These are phyloP conservation scores for Agrochola litura DNA, from an alignment of 2,888 invertebrate species.

Conservation along the genomic window DNA sequence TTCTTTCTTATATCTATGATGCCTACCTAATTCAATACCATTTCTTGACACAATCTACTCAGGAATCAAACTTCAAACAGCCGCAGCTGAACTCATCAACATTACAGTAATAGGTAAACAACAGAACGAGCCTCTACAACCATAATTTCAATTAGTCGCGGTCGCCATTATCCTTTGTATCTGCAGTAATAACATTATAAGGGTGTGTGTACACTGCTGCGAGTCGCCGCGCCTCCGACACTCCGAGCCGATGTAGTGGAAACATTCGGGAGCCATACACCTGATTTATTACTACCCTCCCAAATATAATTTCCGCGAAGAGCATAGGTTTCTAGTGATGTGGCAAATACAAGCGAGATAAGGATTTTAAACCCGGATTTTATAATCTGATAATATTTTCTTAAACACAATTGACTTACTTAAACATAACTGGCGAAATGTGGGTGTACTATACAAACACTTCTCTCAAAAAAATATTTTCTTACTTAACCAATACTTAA, in stretches of 20 bases:
- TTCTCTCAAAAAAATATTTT: background rate
- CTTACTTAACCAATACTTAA: background rate
- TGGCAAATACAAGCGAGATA: background rate
- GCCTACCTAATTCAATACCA: background rate
- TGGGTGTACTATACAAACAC: background rate
- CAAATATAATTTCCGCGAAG: conserved; percentile 63
- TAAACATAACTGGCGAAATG: background rate
- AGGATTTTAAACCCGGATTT: background rate
- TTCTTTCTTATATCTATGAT: too few species aligned
- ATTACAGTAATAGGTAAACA: conserved; percentile 43
- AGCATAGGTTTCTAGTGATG: conserved; percentile 61
- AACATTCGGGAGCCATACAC: conserved; percentile 61
- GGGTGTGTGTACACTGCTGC: conserved; percentile 25
- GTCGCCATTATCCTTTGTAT: conserved; percentile 29
- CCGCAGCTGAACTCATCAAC: background rate
- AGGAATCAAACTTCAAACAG: background rate
- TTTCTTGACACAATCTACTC: background rate
- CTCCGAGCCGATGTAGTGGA: conserved; percentile 56
- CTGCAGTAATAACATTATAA: conserved; percentile 29
- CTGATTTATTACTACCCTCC: conserved; percentile 64
- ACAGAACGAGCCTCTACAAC: conserved; percentile 4
- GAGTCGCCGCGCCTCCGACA: conserved; percentile 8
- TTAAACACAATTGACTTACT: background rate
- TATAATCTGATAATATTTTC: background rate
- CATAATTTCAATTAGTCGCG: conserved; percentile 46